phyloP scores from a whole-genome alignment of 2,113 vertebrate species.

The Festucalex cinctus region DNA sequence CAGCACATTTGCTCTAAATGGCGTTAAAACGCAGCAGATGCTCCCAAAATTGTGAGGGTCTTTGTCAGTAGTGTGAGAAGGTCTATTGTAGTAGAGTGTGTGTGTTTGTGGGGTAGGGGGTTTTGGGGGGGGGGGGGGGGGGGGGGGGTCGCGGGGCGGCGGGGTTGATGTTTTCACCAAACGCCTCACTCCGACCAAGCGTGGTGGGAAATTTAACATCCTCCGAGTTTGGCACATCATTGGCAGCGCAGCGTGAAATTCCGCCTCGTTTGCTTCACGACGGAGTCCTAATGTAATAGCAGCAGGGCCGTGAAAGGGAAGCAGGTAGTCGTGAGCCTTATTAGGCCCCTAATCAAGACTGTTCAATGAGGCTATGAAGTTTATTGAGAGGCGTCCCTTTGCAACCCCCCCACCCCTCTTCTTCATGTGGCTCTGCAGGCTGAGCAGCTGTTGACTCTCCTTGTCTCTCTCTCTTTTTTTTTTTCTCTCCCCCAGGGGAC shows the following conservation, averaged over 20 bases:
- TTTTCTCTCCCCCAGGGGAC: conserved; percentile 81
- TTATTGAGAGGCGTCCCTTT: conserved; percentile 62
- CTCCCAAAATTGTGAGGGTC: conserved; percentile 65
- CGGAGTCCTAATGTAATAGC: conserved; percentile 67
- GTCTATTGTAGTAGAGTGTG: conserved; percentile 59
- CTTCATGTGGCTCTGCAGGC: conserved; percentile 45
- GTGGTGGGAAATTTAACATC: conserved; percentile 74
- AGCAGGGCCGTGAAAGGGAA: conserved; percentile 66
- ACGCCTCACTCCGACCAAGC: conserved; percentile 48
- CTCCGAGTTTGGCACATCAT: conserved; percentile 65
- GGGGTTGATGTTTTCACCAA: conserved; percentile 40
- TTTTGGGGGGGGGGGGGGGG: not conserved
- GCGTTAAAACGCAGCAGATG: conserved; percentile 63
- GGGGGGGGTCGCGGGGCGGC: not conserved
- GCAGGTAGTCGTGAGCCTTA: conserved; percentile 60
- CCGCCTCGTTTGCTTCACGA: conserved; percentile 73
- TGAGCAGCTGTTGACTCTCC: conserved; percentile 66
- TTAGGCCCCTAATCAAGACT: conserved; percentile 66
- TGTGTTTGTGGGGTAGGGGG: conserved; percentile 6
- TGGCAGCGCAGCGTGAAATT: conserved; percentile 73
- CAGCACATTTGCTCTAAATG: conserved; percentile 44
- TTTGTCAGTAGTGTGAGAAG: conserved; percentile 68
- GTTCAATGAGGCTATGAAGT: conserved; percentile 65
- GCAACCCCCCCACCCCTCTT: conserved; percentile 17
- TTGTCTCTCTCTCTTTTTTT: conserved; percentile 27